Conservation (phyloP, 2,797 vertebrate genomes). For the Synaphobranchus kaupii region DNA sequence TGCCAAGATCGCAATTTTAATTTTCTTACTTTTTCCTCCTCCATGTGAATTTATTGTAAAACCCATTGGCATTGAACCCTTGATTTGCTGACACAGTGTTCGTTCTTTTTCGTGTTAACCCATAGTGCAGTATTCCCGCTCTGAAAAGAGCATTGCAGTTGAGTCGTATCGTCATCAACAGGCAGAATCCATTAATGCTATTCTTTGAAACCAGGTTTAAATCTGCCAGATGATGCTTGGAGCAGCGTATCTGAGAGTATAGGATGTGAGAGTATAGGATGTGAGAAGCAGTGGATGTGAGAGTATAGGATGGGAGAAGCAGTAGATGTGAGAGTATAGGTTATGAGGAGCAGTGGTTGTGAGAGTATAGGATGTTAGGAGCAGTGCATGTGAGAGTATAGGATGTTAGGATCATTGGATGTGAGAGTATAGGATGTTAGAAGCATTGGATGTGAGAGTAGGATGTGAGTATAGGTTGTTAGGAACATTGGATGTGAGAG, state of each 20-base stretch:
- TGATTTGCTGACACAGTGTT: conserved; percentile 69
- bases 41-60: conserved; percentile 67
- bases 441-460: background rate
- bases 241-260: background rate
- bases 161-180: conserved; percentile 28
- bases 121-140: conserved; percentile 21
- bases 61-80: conserved; percentile 70
- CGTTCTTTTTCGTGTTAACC: conserved; percentile 34
- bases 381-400: background rate
- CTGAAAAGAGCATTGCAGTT: background rate
- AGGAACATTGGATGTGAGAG: background rate
- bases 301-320: too few relatives aligned
- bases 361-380: background rate
- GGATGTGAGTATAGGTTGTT: background rate
- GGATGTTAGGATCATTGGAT: background rate
- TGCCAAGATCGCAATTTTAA: conserved; percentile 72
- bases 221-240: conserved; percentile 9
- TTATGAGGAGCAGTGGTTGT: background rate
- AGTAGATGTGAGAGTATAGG: background rate
- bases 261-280: too few relatives aligned
- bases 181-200: conserved; percentile 5
- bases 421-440: background rate
- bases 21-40: conserved; percentile 63
- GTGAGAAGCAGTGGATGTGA: too few relatives aligned
- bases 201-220: conserved; percentile 28